Base-by-base conservation (phyloP, 2,888 invertebrate species). In the Folsomia manolachei region DNA sequence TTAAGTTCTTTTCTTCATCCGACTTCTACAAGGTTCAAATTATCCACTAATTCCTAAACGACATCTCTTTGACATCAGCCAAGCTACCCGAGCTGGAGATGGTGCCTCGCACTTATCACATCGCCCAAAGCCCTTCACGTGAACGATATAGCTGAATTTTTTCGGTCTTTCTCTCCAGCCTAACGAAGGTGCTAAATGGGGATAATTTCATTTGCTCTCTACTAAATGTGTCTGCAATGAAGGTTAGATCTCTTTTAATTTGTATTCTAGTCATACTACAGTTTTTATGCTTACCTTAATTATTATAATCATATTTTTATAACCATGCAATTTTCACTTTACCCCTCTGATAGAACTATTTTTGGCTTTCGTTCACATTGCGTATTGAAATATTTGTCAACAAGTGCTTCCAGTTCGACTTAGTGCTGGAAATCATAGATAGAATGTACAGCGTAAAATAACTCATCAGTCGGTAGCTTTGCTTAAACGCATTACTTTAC, bases 31-130 rank as follows among this genome's bases (percentile, higher is more conserved):
- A 56, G 67, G 26, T 19, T 53, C 67, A 56, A 67, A 67, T 67
- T 67, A 67, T 67, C 67, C 67, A 67, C 67, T 67, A 67, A 67
- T 67, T 67, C 67, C 60, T 56, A 56, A 67, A 67, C 52, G 67
- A 67, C 67, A 67, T 67, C 67, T 52, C 67, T 26, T 67, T 67
- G 60, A 67, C 67, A 67, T 67, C 67, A 1, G 7, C 18, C 51
- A 9, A 51, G 9, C 56, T 39, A 39, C 14, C 39, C 14, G 39
- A 4, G 14, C 39, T 39, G 7, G 39, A 4, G 14, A 4, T 39
- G 7, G 4, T 39, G 39, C 7, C 39, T 39, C 39, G 39, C 14
- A 39, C 39, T 4, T 14, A 39, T n/a, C 39, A 9, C 39, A 39
- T 39, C 39, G 39, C 39, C 39, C 14, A 39, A 4, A 39, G 39